phyloP scores from a whole-genome alignment of 2,113 vertebrate genomes.

The Xyliphius kryptos region DNA sequence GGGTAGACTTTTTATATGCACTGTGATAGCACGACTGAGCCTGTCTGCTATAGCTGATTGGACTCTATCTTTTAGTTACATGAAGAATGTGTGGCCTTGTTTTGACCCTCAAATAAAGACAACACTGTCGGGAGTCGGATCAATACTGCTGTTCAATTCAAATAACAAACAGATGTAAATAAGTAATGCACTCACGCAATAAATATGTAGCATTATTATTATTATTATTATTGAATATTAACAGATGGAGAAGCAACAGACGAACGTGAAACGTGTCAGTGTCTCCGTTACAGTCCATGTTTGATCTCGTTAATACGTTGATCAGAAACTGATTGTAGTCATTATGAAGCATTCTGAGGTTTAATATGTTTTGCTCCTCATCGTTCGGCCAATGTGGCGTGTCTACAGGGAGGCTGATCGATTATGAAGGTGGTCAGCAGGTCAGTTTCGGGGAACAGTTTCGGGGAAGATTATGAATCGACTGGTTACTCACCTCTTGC shows the following conservation, averaged over 20 bases:
- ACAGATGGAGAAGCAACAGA: no score
- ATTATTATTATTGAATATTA: no score
- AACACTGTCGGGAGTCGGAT: neutral
- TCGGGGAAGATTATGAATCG: constrained; percentile 19
- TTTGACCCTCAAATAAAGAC: neutral
- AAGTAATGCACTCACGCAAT: neutral
- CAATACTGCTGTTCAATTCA: neutral
- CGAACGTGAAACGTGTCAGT: no score
- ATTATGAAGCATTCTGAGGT: neutral
- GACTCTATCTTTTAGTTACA: neutral
- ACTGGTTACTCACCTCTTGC: constrained; percentile 63
- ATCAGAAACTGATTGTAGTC: no score
- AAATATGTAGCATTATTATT: no score
- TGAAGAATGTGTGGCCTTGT: neutral
- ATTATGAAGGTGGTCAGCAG: neutral
- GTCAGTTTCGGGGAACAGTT: constrained; percentile 11
- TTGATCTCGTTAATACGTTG: no score
- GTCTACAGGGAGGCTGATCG: neutral
- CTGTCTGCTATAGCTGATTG: neutral
- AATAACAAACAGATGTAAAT: no score
- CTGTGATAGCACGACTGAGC: no score
- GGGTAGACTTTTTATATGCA: no score
- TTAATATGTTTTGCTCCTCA: neutral
- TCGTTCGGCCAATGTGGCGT: no score
- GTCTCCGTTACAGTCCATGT: no score